These are phyloP conservation scores for Rhabdomys pumilio DNA, from an alignment of 2,797 vertebrate species.

Conservation along the genomic window DNA sequence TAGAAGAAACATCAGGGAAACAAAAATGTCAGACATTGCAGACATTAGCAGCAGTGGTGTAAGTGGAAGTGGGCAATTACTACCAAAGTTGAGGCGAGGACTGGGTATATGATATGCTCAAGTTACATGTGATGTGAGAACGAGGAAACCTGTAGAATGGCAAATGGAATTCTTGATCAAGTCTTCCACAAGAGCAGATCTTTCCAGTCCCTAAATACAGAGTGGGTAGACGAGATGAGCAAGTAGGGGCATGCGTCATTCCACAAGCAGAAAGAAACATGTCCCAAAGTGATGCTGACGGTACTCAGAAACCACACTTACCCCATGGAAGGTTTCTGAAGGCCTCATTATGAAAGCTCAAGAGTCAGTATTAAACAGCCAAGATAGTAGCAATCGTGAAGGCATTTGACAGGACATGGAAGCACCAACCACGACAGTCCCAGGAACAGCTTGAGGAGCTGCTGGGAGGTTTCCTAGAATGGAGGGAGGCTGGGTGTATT, in stretches of 20 bases:
- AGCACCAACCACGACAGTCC: background rate
- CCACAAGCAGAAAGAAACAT: background rate
- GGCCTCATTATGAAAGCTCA: background rate
- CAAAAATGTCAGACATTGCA: background rate
- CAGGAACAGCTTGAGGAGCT: background rate
- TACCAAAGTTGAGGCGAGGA: background rate
- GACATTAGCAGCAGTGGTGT: background rate
- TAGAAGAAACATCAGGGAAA: background rate
- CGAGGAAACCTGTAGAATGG: background rate
- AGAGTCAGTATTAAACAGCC: background rate
- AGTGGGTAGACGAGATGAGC: background rate
- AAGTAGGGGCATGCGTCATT: background rate
- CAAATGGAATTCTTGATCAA: background rate
- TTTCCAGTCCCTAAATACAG: background rate
- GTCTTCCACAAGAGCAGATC: background rate
- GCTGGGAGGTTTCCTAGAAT: background rate
- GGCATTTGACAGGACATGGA: background rate
- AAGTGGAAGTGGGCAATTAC: background rate
- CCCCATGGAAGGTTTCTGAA: background rate
- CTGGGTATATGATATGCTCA: background rate
- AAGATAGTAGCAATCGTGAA: background rate
- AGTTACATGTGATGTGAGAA: background rate
- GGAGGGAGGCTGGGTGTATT: background rate
- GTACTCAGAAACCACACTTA: background rate
- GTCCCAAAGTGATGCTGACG: background rate